Conservation (phyloP, 30 jellyfish, hydroid and myxozoan species). For the Hydra vulgaris region DNA sequence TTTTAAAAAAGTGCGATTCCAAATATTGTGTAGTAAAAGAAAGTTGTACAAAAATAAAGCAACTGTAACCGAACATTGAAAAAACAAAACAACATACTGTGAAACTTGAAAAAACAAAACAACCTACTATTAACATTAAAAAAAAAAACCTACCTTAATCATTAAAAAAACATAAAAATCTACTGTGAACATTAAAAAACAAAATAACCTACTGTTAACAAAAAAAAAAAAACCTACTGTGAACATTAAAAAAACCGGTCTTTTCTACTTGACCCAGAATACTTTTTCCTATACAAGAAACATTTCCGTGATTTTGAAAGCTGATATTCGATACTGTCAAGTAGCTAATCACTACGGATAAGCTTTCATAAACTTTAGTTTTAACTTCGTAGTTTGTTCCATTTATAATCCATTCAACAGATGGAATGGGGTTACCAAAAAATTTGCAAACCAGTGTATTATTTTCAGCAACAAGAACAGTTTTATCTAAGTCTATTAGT, state of each 20-base stretch:
- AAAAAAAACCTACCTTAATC: no score
- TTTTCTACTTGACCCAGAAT: conserved; percentile 10
- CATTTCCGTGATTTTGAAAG: conserved; percentile 17
- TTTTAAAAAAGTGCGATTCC: no score
- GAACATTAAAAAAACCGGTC: conserved; percentile 14
- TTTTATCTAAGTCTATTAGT: background rate
- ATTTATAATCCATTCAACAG: conserved; percentile 15
- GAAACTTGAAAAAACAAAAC: background rate
- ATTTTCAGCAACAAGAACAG: background rate
- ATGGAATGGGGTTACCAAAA: conserved; percentile 30
- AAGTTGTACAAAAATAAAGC: no score
- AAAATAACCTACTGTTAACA: no score
- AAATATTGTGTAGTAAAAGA: no score
- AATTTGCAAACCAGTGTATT: conserved; percentile 10
- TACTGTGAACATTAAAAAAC: no score
- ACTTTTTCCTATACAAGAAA: conserved; percentile 13
- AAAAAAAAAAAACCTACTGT: background rate
- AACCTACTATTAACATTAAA: no score
- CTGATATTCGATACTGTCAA: conserved; percentile 1
- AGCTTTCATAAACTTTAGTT: background rate
- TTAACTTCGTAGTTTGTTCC: background rate
- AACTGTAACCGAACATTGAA: no score
- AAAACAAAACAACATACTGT: no score
- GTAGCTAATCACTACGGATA: background rate
- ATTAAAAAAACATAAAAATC: no score